phyloP scores from a whole-genome alignment of 1,140 invertebrate species.

The Batillaria attramentaria region DNA sequence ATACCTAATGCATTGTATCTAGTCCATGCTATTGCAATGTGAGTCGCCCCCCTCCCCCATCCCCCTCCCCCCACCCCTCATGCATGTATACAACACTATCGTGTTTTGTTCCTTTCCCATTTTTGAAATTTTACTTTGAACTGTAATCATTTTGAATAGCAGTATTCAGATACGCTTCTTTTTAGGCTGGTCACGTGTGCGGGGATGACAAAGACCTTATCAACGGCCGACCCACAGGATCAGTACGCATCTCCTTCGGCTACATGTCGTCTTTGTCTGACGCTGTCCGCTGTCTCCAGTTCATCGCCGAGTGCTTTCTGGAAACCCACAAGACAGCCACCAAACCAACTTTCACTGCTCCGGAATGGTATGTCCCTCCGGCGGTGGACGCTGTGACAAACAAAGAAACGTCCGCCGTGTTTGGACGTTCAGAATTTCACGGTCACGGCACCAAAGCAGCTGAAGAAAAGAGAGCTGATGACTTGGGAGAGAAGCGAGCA shows the following conservation, averaged over 20 bases:
- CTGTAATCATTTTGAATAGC: too few species aligned
- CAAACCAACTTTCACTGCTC: conserved; percentile 42
- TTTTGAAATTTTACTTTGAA: too few species aligned
- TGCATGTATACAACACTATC: too few species aligned
- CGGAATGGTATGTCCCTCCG: conserved; percentile 30
- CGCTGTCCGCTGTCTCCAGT: conserved; percentile 80
- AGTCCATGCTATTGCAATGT: too few species aligned
- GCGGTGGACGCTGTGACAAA: not conserved
- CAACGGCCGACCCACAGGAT: conserved; percentile 92
- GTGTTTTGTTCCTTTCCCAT: too few species aligned
- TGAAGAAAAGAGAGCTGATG: not conserved
- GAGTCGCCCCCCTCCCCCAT: too few species aligned
- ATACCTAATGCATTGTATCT: too few species aligned
- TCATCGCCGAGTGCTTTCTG: conserved; percentile 76
- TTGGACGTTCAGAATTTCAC: too few species aligned
- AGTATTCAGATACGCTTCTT: not conserved
- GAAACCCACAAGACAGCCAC: conserved; percentile 37
- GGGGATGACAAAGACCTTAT: conserved; percentile 91
- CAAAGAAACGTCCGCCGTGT: too few species aligned
- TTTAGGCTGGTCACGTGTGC: conserved; percentile 90
- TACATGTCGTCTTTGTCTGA: conserved; percentile 87
- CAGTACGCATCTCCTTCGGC: conserved; percentile 94
- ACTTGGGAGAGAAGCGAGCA: not conserved
- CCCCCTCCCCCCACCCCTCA: too few species aligned
- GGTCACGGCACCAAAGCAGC: too few species aligned